Conservation (phyloP, 2,888 invertebrate genomes). For the Tanypteryx hageni region DNA sequence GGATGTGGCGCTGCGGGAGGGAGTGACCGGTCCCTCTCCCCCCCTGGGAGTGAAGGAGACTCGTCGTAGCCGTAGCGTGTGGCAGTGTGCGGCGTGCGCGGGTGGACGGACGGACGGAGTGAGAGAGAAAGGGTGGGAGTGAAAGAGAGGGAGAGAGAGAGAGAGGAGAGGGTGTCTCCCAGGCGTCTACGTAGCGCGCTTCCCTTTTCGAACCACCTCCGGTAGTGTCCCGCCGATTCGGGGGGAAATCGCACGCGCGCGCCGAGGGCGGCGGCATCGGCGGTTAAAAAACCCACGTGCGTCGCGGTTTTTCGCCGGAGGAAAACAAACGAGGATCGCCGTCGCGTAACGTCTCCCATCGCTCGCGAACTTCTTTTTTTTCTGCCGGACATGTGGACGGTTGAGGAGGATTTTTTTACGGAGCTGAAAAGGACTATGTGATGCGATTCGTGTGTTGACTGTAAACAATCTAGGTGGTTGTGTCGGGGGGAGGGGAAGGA, state of each 20-base stretch:
- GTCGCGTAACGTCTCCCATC: not conserved
- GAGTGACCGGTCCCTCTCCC: not conserved
- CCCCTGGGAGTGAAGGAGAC: too few relatives aligned
- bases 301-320: not conserved
- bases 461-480: too few relatives aligned
- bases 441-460: too few relatives aligned
- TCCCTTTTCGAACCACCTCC: not conserved
- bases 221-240: not conserved
- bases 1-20: too few relatives aligned
- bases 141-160: too few relatives aligned
- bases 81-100: constrained; percentile 23
- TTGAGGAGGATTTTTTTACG: not conserved
- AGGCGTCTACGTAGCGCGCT: not conserved
- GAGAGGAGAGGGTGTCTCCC: too few relatives aligned
- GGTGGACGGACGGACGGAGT: not conserved
- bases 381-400: not conserved
- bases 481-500: too few relatives aligned
- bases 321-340: not conserved
- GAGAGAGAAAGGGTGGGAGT: not conserved
- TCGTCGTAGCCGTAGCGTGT: not conserved
- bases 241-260: not conserved
- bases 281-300: not conserved
- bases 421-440: not conserved
- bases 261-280: not conserved
- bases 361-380: not conserved